A percentile compares a stretch with the other conserved stretches of the same genome.
Conservation (phyloP, 1,140 invertebrate genomes). For the Monochamus saltuarius region DNA sequence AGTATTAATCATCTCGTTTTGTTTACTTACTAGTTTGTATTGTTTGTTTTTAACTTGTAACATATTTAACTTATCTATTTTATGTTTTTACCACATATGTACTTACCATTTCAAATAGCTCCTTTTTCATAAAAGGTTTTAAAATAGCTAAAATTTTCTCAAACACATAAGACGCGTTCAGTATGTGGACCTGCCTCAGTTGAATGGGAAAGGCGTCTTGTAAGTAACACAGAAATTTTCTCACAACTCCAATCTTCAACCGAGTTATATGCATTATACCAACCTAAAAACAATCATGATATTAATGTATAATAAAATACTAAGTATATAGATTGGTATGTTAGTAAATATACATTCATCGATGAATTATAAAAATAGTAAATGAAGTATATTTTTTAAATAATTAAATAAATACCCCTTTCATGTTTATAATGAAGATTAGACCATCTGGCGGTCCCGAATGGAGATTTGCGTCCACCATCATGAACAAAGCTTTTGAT, state of each 20-base stretch:
- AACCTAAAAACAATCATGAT: constrained; percentile 25
- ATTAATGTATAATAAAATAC: too few species aligned
- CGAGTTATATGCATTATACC: constrained; percentile 60
- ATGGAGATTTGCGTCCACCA: constrained; percentile 52
- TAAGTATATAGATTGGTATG: too few species aligned
- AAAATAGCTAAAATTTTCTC: constrained; percentile 63
- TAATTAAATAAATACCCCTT: constrained; percentile 49
- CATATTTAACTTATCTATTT: not conserved
- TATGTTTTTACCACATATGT: not conserved
- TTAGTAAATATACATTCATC: too few species aligned
- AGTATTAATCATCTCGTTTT: not conserved
- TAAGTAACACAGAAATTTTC: constrained; percentile 54
- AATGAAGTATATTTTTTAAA: too few species aligned
- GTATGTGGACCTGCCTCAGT: constrained; percentile 62
- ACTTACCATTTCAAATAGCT: constrained; percentile 63
- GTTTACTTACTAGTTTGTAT: not conserved
- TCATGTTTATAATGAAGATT: constrained; percentile 65
- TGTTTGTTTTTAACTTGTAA: not conserved
- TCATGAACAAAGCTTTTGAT: constrained; percentile 62
- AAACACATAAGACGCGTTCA: constrained; percentile 65
- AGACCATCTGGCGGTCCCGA: constrained; percentile 50
- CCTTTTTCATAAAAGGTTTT: constrained; percentile 65
- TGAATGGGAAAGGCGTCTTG: constrained; percentile 63
- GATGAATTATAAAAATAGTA: too few species aligned
- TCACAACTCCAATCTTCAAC: constrained; percentile 53